Evolutionary conservation across 1,140 invertebrate species (phyloP).

Genomic region (Bombus confusus): DNA sequence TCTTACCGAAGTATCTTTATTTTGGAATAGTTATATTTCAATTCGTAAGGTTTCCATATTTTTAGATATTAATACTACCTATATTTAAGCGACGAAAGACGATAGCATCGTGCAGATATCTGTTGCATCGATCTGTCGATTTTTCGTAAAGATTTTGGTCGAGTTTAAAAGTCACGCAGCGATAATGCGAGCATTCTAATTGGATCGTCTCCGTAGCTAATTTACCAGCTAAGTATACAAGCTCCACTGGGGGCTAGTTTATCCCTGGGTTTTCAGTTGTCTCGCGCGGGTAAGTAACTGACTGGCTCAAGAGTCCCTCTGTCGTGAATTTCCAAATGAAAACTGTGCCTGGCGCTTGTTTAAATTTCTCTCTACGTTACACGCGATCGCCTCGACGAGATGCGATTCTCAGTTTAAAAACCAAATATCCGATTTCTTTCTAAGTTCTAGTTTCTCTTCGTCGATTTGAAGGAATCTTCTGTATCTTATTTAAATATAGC

Average conservation of each 20-base stretch:
- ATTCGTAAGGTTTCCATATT: neutral
- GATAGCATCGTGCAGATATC: neutral
- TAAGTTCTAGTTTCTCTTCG: neutral
- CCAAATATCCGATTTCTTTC: neutral
- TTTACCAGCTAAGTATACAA: conserved; percentile 10
- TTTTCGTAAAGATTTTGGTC: neutral
- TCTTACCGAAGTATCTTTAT: accelerated
- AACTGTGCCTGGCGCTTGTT: conserved; percentile 21
- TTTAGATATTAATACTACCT: neutral
- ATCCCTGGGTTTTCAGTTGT: conserved; percentile 26
- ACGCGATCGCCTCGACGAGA: neutral
- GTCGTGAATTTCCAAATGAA: conserved; percentile 8
- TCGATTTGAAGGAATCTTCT: no score
- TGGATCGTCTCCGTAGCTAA: neutral
- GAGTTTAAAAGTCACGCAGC: neutral
- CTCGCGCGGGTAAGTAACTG: conserved; percentile 17
- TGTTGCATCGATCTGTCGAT: neutral
- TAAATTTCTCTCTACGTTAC: conserved; percentile 14
- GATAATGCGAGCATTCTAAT: conserved; percentile 16
- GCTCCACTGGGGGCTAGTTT: neutral
- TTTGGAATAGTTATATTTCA: neutral
- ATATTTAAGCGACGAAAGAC: no score
- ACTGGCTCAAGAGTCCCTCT: neutral
- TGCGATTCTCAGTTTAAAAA: neutral
- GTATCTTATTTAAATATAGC: no score